Conservation (phyloP, 2,113 vertebrate species). For the Oenanthe melanoleuca region DNA sequence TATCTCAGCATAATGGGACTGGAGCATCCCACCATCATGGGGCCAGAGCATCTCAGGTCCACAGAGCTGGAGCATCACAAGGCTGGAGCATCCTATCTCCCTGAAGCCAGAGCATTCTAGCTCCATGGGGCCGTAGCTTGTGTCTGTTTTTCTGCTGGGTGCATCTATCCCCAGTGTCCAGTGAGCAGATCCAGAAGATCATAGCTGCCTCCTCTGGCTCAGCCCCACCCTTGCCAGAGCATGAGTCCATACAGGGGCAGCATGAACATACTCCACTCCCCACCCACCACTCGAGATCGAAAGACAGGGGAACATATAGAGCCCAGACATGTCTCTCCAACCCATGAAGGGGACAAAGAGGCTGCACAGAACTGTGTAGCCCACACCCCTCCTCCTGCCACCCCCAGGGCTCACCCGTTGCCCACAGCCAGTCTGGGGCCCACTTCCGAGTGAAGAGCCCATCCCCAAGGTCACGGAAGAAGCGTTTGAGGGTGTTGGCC, state of each 20-base stretch:
- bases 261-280: fast-evolving
- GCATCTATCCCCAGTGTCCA: not conserved
- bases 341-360: not conserved
- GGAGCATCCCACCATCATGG: not conserved
- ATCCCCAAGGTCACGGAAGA: slow-evolving; percentile 88
- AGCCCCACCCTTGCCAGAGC: not conserved
- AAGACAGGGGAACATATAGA: not conserved
- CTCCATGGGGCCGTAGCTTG: fast-evolving
- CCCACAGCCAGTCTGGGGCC: slow-evolving; percentile 78
- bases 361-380: not conserved
- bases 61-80: not conserved
- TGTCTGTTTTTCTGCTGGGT: not conserved
- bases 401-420: slow-evolving; percentile 73
- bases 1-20: not conserved
- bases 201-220: not conserved
- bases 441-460: slow-evolving; percentile 83
- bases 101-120: not conserved
- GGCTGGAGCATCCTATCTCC: not conserved
- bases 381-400: fast-evolving
- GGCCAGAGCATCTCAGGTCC: not conserved
- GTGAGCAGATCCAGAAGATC: not conserved
- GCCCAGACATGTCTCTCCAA: not conserved
- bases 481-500: slow-evolving; percentile 90
- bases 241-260: not conserved
- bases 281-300: not conserved